Percentiles rank a stretch among this genome's conserved stretches.
Conservation (phyloP, 2,797 vertebrate genomes). For the Epinephelus malabaricus region DNA sequence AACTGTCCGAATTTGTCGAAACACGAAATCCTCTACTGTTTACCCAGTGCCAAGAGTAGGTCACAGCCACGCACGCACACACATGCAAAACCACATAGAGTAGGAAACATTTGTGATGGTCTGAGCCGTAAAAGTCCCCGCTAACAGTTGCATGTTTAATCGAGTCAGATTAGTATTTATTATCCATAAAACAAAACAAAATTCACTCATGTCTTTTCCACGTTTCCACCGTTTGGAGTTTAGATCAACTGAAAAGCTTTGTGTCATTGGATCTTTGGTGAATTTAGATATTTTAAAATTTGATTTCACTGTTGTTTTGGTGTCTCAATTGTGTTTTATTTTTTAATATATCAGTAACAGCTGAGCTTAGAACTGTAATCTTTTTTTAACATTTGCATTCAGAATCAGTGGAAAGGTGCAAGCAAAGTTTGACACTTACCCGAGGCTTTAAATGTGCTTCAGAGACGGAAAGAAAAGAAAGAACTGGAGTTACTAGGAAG, state of each 20-base stretch:
- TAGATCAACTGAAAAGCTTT: not conserved
- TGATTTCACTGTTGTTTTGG: not conserved
- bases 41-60: constrained; percentile 21
- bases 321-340: not conserved
- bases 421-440: not conserved
- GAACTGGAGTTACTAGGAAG: not conserved
- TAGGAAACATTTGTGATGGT: constrained; percentile 5
- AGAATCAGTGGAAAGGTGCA: not conserved
- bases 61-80: constrained; percentile 13
- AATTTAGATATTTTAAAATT: not conserved
- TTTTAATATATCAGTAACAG: not conserved
- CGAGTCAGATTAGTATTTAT: not conserved
- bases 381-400: not conserved
- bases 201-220: not conserved
- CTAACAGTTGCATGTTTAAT: not conserved
- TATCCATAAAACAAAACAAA: not conserved
- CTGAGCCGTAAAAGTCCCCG: not conserved
- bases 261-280: not conserved
- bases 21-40: constrained; percentile 49
- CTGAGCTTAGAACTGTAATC: not conserved
- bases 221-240: not conserved
- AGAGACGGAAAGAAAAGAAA: not conserved
- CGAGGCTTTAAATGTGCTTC: not conserved
- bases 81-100: not conserved
- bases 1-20: constrained; percentile 38